Percentiles rank a stretch among this genome's conserved stretches.
These are phyloP conservation scores for Gasteruption jaculator DNA, from an alignment of 2,888 invertebrate species.

Conservation along the genomic window DNA sequence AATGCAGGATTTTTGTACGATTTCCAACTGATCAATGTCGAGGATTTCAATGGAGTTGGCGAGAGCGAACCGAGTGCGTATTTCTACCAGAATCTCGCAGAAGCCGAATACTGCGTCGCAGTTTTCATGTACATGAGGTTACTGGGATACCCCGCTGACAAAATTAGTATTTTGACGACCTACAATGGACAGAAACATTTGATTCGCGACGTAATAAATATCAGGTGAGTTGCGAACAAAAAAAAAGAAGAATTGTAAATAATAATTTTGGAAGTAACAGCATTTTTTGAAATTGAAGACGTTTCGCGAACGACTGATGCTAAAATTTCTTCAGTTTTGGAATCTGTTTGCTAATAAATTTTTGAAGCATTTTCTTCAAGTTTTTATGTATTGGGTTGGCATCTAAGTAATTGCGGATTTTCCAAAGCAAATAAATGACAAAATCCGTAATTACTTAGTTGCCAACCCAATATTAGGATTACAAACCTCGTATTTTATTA, in stretches of 20 bases:
- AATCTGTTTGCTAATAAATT: too few relatives aligned
- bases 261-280: too few relatives aligned
- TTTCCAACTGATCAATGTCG: slow-evolving; percentile 94
- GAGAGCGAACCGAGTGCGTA: slow-evolving; percentile 98
- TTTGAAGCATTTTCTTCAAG: too few relatives aligned
- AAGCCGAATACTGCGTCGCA: slow-evolving; percentile 93
- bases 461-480: too few relatives aligned
- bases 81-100: slow-evolving; percentile 93
- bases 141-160: slow-evolving; percentile 92
- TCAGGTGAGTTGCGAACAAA: slow-evolving; percentile 39
- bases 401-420: too few relatives aligned
- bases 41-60: slow-evolving; percentile 93
- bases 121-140: slow-evolving; percentile 98
- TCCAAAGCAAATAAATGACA: too few relatives aligned
- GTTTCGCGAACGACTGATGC: too few relatives aligned
- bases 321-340: neutral
- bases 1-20: slow-evolving; percentile 92
- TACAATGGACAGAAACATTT: slow-evolving; percentile 99
- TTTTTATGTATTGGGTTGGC: too few relatives aligned
- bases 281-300: neutral
- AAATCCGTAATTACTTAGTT: too few relatives aligned
- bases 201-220: slow-evolving; percentile 91
- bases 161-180: slow-evolving; percentile 95
- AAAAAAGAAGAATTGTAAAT: too few relatives aligned
- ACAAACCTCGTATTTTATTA: too few relatives aligned